phyloP scores from a whole-genome alignment of 2,888 invertebrate species.

The Drosophila pseudotalamancana region DNA sequence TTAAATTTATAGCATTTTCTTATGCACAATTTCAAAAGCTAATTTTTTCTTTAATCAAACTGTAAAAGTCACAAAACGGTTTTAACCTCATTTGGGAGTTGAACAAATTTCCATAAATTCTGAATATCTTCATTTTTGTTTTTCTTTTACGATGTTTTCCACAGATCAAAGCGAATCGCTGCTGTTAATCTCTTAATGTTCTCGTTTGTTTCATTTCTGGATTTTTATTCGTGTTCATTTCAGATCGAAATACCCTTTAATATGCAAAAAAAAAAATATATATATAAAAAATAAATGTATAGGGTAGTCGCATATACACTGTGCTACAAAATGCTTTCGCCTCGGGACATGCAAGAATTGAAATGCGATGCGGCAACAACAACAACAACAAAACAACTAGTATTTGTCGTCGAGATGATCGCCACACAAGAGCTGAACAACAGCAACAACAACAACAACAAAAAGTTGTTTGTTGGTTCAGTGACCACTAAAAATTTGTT shows the following conservation, averaged over 20 bases:
- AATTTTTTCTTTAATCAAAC: neutral
- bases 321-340: conserved; percentile 22
- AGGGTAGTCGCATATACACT: conserved; percentile 9
- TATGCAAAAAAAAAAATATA: conserved; percentile 26
- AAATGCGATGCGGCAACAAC: conserved; percentile 46
- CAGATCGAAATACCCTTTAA: conserved; percentile 24
- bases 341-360: conserved; percentile 63
- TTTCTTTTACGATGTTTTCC: conserved; percentile 24
- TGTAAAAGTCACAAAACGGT: conserved; percentile 1
- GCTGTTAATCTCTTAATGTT: conserved; percentile 40
- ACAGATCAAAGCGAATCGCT: conserved; percentile 37
- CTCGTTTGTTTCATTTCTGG: conserved; percentile 10
- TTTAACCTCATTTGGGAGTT: conserved; percentile 29
- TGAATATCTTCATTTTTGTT: conserved; percentile 34
- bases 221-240: conserved; percentile 22
- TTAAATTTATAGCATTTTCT: neutral
- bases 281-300: too few species aligned
- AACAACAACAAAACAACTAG: conserved; percentile 28
- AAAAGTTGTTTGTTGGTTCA: conserved; percentile 58
- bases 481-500: conserved; percentile 55
- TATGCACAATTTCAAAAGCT: neutral
- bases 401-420: conserved; percentile 51
- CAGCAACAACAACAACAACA: conserved; percentile 16
- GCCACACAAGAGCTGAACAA: conserved; percentile 26
- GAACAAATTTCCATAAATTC: neutral